Conservation (phyloP, 2,113 vertebrate genomes). For the Brachyistius frenatus region DNA sequence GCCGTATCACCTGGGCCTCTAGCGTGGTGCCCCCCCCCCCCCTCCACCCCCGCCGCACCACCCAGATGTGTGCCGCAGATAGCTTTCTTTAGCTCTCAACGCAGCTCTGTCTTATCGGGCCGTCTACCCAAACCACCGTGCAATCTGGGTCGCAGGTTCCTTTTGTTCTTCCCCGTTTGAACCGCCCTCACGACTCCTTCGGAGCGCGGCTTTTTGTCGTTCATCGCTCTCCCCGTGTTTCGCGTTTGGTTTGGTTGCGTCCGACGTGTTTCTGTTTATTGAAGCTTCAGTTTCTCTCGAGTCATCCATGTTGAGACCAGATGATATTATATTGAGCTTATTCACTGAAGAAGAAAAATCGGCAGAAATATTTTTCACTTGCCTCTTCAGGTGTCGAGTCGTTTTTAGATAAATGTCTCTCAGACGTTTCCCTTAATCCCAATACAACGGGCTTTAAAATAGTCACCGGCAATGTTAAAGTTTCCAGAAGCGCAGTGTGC, state of each 20-base stretch:
- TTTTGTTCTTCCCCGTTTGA: constrained; percentile 79
- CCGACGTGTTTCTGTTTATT: constrained; percentile 44
- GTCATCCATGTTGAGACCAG: constrained; percentile 4
- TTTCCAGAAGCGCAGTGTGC: no score
- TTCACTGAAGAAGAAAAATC: background rate
- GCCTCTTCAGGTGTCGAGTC: no score
- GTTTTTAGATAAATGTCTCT: no score
- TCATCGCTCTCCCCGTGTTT: constrained; percentile 71
- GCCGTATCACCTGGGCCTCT: constrained; percentile 77
- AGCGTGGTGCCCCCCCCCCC: constrained; percentile 65
- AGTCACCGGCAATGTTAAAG: no score
- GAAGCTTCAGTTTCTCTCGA: constrained; percentile 21
- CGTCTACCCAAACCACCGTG: constrained; percentile 72
- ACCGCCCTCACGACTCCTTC: constrained; percentile 70
- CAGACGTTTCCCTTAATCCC: no score
- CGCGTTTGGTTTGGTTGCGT: constrained; percentile 43
- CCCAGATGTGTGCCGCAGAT: constrained; percentile 79
- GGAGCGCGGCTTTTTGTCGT: constrained; percentile 55
- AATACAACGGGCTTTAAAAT: no score
- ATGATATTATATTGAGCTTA: background rate
- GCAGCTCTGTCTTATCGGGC: constrained; percentile 76
- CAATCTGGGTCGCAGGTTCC: constrained; percentile 70
- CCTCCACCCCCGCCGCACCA: constrained; percentile 22
- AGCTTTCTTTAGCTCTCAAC: constrained; percentile 85
- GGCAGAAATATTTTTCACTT: no score